Evolutionary conservation across 2,888 invertebrate genomes (phyloP), one percentile per base, ranked within the genome.

Genomic region (Venusia cambrica): DNA sequence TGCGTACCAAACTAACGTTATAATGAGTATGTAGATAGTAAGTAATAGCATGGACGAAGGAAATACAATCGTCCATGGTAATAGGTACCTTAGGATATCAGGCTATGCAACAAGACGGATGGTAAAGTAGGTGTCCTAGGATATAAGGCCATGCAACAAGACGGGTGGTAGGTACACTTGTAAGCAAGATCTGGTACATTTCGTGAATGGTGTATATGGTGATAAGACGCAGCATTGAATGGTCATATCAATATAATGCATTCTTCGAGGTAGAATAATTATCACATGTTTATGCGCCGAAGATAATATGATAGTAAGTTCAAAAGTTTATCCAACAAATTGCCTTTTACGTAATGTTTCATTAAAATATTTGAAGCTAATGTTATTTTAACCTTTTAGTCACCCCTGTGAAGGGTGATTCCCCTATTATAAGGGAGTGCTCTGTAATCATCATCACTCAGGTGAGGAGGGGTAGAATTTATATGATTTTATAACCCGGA

Each of bases 341-440:
- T 45, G 40, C 24, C 26, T 29, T 43, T 45, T 45, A 40, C 52
- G 51, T 25, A 44, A 42, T 38, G 43, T 39, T 47, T 45, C 37
- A 46, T 43, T 41, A 34, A 38, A 35, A 27, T 35, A 40, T 22
- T 19, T 45, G 19, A 36, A 43, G 38, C 12, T 45, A 41, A 44
- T 39, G 41, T 54, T 58, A 51, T 57, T 54, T 67, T 60, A 57
- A 72, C 68, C 66, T 72, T 57, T 50, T 55, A 59, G 51, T 55
- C 56, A 62, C 70, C 72, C 73, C 55, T 54, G 25, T 36, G 45
- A 45, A 67, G 77, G 80, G 80, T 66, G 60, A 62, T 62, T 73
- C 80, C 81, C 79, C 67, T 53, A 62, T 68, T 69, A 64, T 40
- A 46, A 73, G 76, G 83, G 83, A 64, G 80, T 69, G 76, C 57